phyloP scores from a whole-genome alignment of 1,140 invertebrate genomes.

The Drosophila ananassae region DNA sequence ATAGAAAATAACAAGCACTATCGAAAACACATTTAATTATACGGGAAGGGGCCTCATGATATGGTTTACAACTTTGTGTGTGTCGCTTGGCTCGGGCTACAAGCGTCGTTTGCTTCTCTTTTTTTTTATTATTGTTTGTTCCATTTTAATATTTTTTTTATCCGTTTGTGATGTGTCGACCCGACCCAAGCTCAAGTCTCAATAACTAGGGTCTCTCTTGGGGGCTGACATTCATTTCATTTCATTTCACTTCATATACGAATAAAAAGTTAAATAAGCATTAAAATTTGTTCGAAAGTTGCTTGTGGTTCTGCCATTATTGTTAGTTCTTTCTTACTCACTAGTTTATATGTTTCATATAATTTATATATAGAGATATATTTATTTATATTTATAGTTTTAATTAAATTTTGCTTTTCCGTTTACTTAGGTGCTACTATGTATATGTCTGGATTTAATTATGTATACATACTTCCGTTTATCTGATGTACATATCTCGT shows the following conservation, averaged over 20 bases:
- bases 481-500: conserved; percentile 43
- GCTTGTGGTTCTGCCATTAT: conserved; percentile 93
- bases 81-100: conserved; percentile 38
- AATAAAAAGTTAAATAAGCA: conserved; percentile 89
- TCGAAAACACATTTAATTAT: conserved; percentile 56
- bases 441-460: conserved; percentile 51
- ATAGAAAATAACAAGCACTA: conserved; percentile 80
- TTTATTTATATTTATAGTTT: conserved; percentile 52
- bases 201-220: conserved; percentile 13
- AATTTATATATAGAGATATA: conserved; percentile 54
- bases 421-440: conserved; percentile 57
- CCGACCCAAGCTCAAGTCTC: conserved; percentile 30
- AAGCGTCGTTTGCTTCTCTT: conserved; percentile 45
- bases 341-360: conserved; percentile 89
- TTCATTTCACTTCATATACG: conserved; percentile 85
- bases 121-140: not conserved
- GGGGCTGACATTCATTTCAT: conserved; percentile 36
- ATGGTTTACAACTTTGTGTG: conserved; percentile 70
- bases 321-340: conserved; percentile 88
- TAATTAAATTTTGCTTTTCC: conserved; percentile 47
- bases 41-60: conserved; percentile 61
- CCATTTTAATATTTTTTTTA: conserved; percentile 17
- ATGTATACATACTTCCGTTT: conserved; percentile 35
- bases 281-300: conserved; percentile 96
- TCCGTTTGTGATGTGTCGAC: conserved; percentile 48